Conservation (phyloP, 2,113 vertebrate genomes). For the Pandion haliaetus region DNA sequence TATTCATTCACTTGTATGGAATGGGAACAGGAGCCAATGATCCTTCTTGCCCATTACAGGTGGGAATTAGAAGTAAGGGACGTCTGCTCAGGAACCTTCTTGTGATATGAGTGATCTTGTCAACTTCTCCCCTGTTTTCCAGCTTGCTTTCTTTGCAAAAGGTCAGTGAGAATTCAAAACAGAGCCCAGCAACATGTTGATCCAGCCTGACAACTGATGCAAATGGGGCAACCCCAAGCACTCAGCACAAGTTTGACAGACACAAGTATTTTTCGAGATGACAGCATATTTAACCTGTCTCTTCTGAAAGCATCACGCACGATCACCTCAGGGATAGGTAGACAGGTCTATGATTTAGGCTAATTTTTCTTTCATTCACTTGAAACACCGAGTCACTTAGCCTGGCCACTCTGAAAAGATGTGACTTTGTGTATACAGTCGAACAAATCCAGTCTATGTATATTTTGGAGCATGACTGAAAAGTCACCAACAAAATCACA, state of each 20-base stretch:
- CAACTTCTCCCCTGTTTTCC: not conserved
- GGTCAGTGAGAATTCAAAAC: not conserved
- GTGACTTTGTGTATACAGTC: not conserved
- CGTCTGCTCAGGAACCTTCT: not conserved
- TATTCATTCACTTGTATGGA: not conserved
- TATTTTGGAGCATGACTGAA: not conserved
- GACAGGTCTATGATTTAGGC: not conserved
- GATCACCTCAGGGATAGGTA: not conserved
- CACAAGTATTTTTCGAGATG: not conserved
- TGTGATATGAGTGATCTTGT: not conserved
- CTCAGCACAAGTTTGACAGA: not conserved
- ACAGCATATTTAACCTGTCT: not conserved
- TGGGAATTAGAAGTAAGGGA: not conserved
- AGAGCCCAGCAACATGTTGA: not conserved
- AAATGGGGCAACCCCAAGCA: not conserved
- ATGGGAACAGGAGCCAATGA: not conserved
- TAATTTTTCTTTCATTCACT: constrained; percentile 4
- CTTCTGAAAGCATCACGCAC: not conserved
- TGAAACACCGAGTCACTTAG: not conserved
- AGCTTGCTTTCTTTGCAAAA: not conserved
- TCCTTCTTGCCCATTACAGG: not conserved
- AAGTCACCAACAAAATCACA: not conserved
- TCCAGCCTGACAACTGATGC: not conserved
- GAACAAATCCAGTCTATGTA: not conserved
- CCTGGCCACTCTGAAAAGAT: not conserved